These are phyloP conservation scores for Antitype chi DNA, from an alignment of 2,888 invertebrate species.

Conservation along the genomic window DNA sequence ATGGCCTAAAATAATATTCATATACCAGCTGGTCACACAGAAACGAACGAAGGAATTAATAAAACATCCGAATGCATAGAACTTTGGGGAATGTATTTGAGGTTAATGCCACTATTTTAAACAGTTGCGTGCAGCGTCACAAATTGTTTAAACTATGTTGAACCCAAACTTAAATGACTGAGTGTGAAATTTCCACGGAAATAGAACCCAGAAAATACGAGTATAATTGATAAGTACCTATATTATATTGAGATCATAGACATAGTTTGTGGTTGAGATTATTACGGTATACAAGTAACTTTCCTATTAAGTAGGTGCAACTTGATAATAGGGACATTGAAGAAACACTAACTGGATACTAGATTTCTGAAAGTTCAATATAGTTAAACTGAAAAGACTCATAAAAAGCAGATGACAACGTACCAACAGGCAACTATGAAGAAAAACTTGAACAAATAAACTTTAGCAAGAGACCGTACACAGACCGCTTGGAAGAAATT, in stretches of 20 bases:
- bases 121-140: conserved; percentile 40
- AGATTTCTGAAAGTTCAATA: background rate
- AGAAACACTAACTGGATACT: background rate
- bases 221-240: conserved; percentile 11
- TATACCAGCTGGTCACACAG: conserved; percentile 38
- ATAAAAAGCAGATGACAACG: conserved; percentile 19
- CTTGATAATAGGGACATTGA: conserved; percentile 13
- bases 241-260: conserved; percentile 1
- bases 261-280: conserved; percentile 22
- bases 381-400: conserved; percentile 21
- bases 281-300: conserved; percentile 7
- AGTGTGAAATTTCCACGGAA: conserved; percentile 39
- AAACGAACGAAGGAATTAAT: conserved; percentile 23
- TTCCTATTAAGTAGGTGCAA: background rate
- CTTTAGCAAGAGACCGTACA: background rate
- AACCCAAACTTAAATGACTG: conserved; percentile 34
- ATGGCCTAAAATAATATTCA: conserved; percentile 26
- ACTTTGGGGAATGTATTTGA: conserved; percentile 33
- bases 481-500: conserved; percentile 12
- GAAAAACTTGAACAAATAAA: conserved; percentile 31
- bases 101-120: conserved; percentile 42
- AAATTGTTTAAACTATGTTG: conserved; percentile 42
- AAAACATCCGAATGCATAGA: conserved; percentile 46
- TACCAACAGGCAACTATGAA: background rate
- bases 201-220: conserved; percentile 10